A percentile compares a stretch with the other conserved stretches of the same genome.
Evolutionary conservation across 2,113 vertebrate species (phyloP).

Genomic region (Megalops atlanticus): DNA sequence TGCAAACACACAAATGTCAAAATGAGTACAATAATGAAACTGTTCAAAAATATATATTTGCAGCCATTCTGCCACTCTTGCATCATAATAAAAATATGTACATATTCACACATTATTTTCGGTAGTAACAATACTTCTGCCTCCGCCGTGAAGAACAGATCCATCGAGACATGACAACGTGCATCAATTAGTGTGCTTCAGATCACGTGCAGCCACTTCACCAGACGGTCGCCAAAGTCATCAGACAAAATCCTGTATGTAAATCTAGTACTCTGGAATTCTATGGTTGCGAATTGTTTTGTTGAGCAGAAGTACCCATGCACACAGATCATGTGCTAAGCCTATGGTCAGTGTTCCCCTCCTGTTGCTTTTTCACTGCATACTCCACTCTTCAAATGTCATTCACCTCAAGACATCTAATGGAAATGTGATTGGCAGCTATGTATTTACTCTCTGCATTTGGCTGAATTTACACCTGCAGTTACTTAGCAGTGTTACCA

Average conservation of each 20-base stretch:
- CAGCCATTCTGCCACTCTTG: constrained; percentile 17
- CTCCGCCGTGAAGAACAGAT: constrained; percentile 22
- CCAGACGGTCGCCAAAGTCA: constrained; percentile 48
- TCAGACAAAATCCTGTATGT: constrained; percentile 44
- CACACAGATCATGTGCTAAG: background rate
- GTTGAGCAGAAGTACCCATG: constrained; percentile 38
- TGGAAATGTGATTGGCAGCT: constrained; percentile 3
- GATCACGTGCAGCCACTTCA: constrained; percentile 56
- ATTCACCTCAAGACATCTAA: background rate
- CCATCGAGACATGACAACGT: constrained; percentile 48
- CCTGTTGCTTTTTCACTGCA: background rate
- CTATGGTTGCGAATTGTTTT: constrained; percentile 38
- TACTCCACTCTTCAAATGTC: constrained; percentile 1
- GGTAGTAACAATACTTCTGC: constrained; percentile 21
- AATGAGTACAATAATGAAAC: constrained; percentile 13
- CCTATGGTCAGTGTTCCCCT: background rate
- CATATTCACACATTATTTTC: constrained; percentile 35
- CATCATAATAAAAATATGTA: constrained; percentile 30
- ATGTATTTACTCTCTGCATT: constrained; percentile 35
- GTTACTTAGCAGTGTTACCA: background rate
- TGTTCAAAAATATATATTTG: constrained; percentile 28
- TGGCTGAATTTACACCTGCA: constrained; percentile 25
- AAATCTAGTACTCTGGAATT: constrained; percentile 23
- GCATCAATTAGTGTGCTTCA: constrained; percentile 62
- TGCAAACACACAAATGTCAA: constrained; percentile 25